Evolutionary conservation across 1,140 invertebrate species (phyloP), one percentile per base, ranked within the genome.

Genomic region (Drosophila pseudoobscura): DNA sequence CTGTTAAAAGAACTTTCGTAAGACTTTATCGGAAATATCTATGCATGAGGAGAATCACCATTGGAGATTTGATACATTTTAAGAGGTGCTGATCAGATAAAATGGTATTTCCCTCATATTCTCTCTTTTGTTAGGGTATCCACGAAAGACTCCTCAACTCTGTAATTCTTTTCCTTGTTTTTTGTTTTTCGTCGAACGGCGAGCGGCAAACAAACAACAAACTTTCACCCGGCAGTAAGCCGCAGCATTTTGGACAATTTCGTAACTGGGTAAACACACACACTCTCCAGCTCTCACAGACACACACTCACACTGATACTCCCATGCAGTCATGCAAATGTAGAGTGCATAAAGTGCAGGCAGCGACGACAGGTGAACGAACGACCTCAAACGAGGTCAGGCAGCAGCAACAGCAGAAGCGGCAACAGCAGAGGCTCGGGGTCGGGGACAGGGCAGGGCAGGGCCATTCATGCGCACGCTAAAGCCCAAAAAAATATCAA

Each of bases 331-430:
- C 69, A 80, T 80, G 82, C 82, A 85, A 82, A 87, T 87, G 82
- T 87, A 58, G 74, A 85, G 82, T 85, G 82, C 82, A 85, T 75
- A 75, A 87, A 85, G 62, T 85, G 82, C 82, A 87, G 82, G 62
- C 35, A 60, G 59, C 82, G 66, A 75, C 84, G 83, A 88, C 84
- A 88, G 82, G 88, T 87, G 82, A 89, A 90, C 78, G 88, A 90
- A 90, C 87, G 87, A 90, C 87, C 87, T 90, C 88, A 90, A 90
- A 90, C 76, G 87, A 90, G 87, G 87, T 88, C 82, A 90, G 57
- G 35, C 56, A 54, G 35, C 54, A 35, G 39, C 65, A 57, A 35
- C 47, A 15, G 47, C 57, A 47, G 64, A 65, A 52, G 35, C 35
- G 53, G 49, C 20, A 20, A 20, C 20, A 20, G 20, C 20, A 20